phyloP scores from a whole-genome alignment of 2,797 vertebrate species.

The Nasua narica region DNA sequence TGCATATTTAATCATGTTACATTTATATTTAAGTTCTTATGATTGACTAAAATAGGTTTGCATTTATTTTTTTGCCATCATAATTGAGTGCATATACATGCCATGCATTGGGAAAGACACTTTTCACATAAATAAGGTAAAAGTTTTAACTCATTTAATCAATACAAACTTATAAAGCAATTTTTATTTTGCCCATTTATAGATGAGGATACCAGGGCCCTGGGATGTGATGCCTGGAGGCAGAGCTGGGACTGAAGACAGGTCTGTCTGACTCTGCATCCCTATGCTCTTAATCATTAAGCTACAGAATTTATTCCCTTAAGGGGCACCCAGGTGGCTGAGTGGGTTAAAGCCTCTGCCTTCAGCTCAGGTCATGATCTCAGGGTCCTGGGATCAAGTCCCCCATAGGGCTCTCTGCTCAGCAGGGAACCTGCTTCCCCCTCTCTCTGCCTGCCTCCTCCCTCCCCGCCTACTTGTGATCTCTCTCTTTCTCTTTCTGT shows the following conservation, averaged over 20 bases:
- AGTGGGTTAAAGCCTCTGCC: too few relatives aligned
- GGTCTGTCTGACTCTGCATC: neutral
- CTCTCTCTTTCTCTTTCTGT: too few relatives aligned
- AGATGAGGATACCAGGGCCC: neutral
- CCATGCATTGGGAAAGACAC: neutral
- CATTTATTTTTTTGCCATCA: neutral
- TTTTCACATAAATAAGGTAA: neutral
- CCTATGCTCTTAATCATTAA: too few relatives aligned
- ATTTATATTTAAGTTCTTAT: neutral
- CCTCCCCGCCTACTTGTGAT: too few relatives aligned
- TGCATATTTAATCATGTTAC: neutral
- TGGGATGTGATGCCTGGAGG: neutral
- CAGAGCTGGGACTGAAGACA: neutral
- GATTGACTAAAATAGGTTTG: neutral
- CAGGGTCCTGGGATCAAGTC: too few relatives aligned
- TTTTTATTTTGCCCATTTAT: neutral
- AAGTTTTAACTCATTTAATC: neutral
- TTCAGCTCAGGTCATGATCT: too few relatives aligned
- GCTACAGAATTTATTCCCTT: neutral
- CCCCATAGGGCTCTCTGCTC: too few relatives aligned
- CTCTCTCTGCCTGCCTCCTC: too few relatives aligned
- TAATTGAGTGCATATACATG: fast-evolving
- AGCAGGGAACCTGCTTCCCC: too few relatives aligned
- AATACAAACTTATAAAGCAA: neutral
- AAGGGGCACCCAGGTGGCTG: too few relatives aligned